Evolutionary conservation across 2,888 invertebrate genomes (phyloP).

Genomic region (Thereva unica): DNA sequence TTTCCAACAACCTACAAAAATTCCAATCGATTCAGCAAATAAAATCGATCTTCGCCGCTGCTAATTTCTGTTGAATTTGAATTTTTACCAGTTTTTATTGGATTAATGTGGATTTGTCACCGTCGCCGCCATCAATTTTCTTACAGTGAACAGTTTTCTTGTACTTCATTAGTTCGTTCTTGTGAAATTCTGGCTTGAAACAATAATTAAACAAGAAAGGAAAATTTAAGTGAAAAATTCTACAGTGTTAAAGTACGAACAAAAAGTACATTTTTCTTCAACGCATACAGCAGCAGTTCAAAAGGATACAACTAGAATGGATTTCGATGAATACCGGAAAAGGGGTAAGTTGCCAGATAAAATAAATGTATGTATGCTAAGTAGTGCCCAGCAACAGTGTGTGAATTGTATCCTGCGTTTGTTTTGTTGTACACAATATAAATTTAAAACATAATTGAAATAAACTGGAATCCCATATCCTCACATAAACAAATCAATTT

Average conservation of each 20-base stretch:
- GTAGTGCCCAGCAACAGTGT: not conserved
- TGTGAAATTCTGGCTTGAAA: too few species aligned
- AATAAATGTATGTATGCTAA: slow-evolving; percentile 34
- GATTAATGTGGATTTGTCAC: too few species aligned
- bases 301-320: slow-evolving; percentile 52
- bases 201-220: not conserved
- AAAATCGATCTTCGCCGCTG: too few species aligned
- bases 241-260: not conserved
- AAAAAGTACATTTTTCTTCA: not conserved
- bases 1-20: too few species aligned
- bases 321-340: slow-evolving; percentile 61
- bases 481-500: slow-evolving; percentile 33
- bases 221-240: not conserved
- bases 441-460: slow-evolving; percentile 21
- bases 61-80: too few species aligned
- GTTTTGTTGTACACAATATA: not conserved
- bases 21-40: too few species aligned
- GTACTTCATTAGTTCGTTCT: too few species aligned
- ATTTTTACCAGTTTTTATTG: too few species aligned
- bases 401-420: not conserved
- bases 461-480: slow-evolving; percentile 13
- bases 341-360: slow-evolving; percentile 58
- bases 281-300: not conserved
- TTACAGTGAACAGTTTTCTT: too few species aligned
- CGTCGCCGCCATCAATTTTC: too few species aligned